Conservation (phyloP, 2,113 vertebrate species). For the Stigmatopora argus region DNA sequence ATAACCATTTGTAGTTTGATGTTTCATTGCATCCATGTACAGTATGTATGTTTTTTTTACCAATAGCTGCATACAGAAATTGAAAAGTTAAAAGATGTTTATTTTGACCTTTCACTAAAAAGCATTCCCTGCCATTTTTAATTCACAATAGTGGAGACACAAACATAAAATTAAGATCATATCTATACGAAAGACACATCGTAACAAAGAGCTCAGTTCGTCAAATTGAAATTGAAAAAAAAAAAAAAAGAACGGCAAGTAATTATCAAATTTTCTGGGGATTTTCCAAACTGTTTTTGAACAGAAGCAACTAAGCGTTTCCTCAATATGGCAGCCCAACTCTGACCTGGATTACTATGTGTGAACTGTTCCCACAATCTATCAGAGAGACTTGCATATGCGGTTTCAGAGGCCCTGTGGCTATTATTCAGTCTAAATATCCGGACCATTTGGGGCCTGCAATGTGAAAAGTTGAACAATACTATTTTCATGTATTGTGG, state of each 20-base stretch:
- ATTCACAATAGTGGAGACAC: not conserved
- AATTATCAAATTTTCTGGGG: not conserved
- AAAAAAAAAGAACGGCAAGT: not conserved
- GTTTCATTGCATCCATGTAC: too few species aligned
- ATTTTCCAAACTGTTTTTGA: not conserved
- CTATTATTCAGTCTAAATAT: conserved; percentile 3
- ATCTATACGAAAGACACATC: not conserved
- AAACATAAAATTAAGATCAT: not conserved
- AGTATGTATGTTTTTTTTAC: too few species aligned
- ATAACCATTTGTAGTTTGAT: too few species aligned
- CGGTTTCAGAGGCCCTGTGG: not conserved
- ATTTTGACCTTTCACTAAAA: too few species aligned
- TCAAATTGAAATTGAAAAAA: conserved; percentile 1
- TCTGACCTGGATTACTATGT: conserved; percentile 3
- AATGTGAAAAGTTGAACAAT: not conserved
- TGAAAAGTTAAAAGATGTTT: too few species aligned
- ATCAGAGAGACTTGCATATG: not conserved
- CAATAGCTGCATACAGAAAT: too few species aligned
- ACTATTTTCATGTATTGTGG: not conserved
- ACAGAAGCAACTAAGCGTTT: conserved; percentile 1
- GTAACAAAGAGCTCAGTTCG: not conserved
- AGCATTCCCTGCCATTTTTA: too few species aligned
- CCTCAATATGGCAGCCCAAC: not conserved
- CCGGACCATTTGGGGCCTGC: not conserved
- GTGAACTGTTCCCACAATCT: not conserved